Conservation (phyloP, 2,888 invertebrate species). For the Anoplius nigerrimus region DNA sequence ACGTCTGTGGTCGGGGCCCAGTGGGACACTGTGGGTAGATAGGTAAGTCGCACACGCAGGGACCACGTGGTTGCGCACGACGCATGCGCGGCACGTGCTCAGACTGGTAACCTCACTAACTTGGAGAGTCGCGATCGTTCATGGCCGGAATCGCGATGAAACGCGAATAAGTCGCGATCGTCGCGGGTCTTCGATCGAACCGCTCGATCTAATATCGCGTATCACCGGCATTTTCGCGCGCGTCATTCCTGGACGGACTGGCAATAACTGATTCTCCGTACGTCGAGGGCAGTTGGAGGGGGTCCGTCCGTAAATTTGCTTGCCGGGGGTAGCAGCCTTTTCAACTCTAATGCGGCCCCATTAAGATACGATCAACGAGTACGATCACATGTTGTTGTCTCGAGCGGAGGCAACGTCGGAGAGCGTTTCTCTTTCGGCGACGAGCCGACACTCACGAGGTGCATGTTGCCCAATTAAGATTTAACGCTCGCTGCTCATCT, state of each 20-base stretch:
- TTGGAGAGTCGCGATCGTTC: constrained; percentile 13
- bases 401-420: background rate
- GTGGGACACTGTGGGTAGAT: background rate
- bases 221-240: background rate
- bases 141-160: constrained; percentile 17
- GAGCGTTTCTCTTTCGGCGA: background rate
- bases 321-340: constrained; percentile 40
- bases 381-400: constrained; percentile 45
- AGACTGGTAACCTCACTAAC: constrained; percentile 52
- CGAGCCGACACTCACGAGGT: constrained; percentile 10
- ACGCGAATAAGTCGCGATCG: constrained; percentile 29
- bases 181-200: constrained; percentile 9
- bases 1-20: too few species aligned
- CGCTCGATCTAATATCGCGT: background rate
- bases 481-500: too few species aligned
- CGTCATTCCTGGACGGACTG: background rate
- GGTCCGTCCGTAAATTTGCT: constrained; percentile 32
- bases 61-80: constrained; percentile 66
- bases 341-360: constrained; percentile 44
- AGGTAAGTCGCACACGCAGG: constrained; percentile 5
- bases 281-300: constrained; percentile 22
- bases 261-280: constrained; percentile 5
- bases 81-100: constrained; percentile 69
- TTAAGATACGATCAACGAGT: constrained; percentile 58
- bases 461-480: constrained; percentile 5